A percentile compares a stretch with the other conserved stretches of the same genome.
Conservation (phyloP, 2,888 invertebrate genomes). For the Macaria liturata region DNA sequence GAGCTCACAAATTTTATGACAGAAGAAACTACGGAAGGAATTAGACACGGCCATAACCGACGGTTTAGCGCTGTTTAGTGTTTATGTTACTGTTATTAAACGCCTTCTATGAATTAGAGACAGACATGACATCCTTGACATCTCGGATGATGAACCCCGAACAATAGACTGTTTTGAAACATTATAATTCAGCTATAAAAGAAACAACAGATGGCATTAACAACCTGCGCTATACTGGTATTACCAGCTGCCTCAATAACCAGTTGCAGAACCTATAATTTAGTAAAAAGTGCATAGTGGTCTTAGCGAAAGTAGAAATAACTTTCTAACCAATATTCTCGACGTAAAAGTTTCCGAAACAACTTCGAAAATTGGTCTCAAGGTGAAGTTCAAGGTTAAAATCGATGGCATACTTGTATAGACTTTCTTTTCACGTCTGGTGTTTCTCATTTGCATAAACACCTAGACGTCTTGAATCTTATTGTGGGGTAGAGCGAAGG, state of each 20-base stretch:
- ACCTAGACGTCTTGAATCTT: too few relatives aligned
- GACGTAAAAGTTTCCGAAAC: constrained; percentile 21
- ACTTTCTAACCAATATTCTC: constrained; percentile 21
- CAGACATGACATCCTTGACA: background rate
- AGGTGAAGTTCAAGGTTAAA: constrained; percentile 13
- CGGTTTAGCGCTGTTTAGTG: background rate
- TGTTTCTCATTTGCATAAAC: background rate
- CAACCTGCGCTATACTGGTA: background rate
- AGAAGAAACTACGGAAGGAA: too few relatives aligned
- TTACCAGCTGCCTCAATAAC: constrained; percentile 2
- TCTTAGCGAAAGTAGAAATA: constrained; percentile 19
- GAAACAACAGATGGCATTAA: background rate
- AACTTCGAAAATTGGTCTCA: constrained; percentile 10
- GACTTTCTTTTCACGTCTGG: constrained; percentile 12
- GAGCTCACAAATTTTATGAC: background rate
- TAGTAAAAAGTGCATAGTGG: constrained; percentile 8
- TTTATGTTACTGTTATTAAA: too few relatives aligned
- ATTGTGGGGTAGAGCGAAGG: background rate
- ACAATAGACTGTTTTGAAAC: constrained; percentile 2
- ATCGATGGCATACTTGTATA: constrained; percentile 8
- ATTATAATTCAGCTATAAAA: background rate
- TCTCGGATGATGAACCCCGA: constrained; percentile 1
- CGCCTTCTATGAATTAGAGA: too few relatives aligned
- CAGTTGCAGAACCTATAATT: constrained; percentile 7
- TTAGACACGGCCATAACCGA: too few relatives aligned